Base-by-base conservation (phyloP, 2,797 vertebrate species). In the Columba guinea region DNA sequence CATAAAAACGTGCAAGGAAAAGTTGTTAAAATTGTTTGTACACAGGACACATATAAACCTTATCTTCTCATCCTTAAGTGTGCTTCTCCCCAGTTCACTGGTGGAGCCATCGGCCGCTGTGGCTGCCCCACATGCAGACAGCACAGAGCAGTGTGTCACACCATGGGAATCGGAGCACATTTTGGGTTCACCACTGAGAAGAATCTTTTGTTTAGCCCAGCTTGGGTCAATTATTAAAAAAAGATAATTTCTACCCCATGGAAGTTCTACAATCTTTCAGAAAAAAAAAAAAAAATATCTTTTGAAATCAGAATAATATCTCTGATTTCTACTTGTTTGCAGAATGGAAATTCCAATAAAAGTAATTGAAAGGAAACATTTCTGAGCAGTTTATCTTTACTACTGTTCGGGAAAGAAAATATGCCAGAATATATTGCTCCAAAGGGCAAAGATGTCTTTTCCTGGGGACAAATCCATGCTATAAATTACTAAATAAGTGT, bases 111-210 rank as follows among this genome's bases (percentile, higher is more conserved):
- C 30, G 46, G 41, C 32, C 0, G 2, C 53, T 52, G n/a, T 13
- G 48, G 26, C 39, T 89, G 39, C 22, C 63, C 32, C 0, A 1
- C 52, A 18, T 8, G 15, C 37, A 67, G 58, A 23, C 30, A 59
- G 34, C 32, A 49, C 56, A 60, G 21, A 1, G 1, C 41, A 35
- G n/a, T 1, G 0, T 19, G 15, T 60, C 1, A 0, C 3, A 3
- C n/a, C 13, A 11, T 8, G 9, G 27, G n/a, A 44, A 37, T 55
- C 28, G 28, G 55, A 76, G 44, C 13, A 10, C 21, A 1, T 0
- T 23, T 58, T 64, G 39, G 24, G 26, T 52, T 70, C 60, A 69
- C 28, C 0, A 1, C 46, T 69, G 46, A 68, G 44, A 18, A 70
- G 37, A 87, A 67, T 3, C 5, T 6, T 53, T 67, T 64, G 55